These are phyloP conservation scores for Brachyhypopomus occidentalis DNA, from an alignment of 2,113 vertebrate species.

Conservation along the genomic window DNA sequence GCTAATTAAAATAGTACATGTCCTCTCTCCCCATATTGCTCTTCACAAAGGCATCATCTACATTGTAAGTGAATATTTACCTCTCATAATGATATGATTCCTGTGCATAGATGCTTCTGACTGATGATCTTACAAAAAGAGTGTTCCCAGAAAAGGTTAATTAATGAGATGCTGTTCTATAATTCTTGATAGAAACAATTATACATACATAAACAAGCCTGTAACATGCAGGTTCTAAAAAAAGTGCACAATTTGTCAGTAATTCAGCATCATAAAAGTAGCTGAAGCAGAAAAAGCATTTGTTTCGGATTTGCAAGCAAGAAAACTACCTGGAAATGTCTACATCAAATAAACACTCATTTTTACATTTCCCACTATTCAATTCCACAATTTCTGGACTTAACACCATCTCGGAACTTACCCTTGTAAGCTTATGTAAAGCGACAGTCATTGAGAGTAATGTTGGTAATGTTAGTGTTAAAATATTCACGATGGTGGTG, in stretches of 20 bases:
- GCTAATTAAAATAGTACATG: constrained; percentile 76
- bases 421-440: no score
- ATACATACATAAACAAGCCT: not conserved
- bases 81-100: constrained; percentile 73
- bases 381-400: no score
- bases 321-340: no score
- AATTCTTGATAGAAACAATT: not conserved
- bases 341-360: no score
- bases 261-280: not conserved
- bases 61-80: constrained; percentile 76
- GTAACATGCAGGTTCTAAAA: not conserved
- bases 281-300: no score
- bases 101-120: constrained; percentile 60
- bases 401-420: no score
- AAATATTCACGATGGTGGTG: no score
- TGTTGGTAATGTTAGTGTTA: no score
- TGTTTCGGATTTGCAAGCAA: no score
- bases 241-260: not conserved
- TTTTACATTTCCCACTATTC: no score
- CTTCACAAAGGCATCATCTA: constrained; percentile 64
- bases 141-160: not conserved
- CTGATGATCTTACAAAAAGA: constrained; percentile 47
- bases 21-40: constrained; percentile 65
- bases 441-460: no score
- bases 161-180: not conserved